Percentiles rank a stretch among this genome's conserved stretches.
These are phyloP conservation scores for Andrena flavipes DNA, from an alignment of 2,888 invertebrate species.

Conservation along the genomic window DNA sequence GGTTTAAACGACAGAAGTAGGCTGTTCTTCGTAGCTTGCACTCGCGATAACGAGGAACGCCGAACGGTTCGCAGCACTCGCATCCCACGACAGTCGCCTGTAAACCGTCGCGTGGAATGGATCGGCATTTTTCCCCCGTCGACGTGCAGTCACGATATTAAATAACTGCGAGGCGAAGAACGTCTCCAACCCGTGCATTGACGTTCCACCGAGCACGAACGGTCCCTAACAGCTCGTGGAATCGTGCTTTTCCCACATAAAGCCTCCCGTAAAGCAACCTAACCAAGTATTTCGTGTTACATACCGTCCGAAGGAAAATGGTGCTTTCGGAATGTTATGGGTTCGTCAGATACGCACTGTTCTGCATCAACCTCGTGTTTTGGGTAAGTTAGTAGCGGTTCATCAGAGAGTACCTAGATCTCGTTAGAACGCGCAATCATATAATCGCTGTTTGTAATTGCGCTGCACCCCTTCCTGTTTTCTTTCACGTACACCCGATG, in stretches of 20 bases:
- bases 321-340: slow-evolving; percentile 90
- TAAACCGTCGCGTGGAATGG: slow-evolving; percentile 51
- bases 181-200: not conserved
- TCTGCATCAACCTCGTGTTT: slow-evolving; percentile 90
- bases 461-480: slow-evolving; percentile 7
- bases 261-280: slow-evolving; percentile 25
- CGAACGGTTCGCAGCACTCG: not conserved
- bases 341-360: slow-evolving; percentile 90
- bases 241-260: slow-evolving; percentile 15
- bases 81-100: slow-evolving; percentile 54
- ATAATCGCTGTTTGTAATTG: not conserved
- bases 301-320: slow-evolving; percentile 84
- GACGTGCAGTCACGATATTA: slow-evolving; percentile 17
- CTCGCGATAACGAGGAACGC: slow-evolving; percentile 38
- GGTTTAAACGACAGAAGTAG: slow-evolving; percentile 50
- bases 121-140: slow-evolving; percentile 10
- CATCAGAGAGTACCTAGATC: not conserved
- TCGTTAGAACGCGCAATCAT: not conserved
- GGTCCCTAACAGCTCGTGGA: not conserved
- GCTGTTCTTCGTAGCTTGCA: slow-evolving; percentile 32
- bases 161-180: slow-evolving; percentile 6
- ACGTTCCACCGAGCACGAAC: slow-evolving; percentile 32
- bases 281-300: slow-evolving; percentile 37
- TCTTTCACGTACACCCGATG: not conserved
- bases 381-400: slow-evolving; percentile 87